Conservation (phyloP, 2,797 vertebrate species). For the Lepilemur septentrionalis region DNA sequence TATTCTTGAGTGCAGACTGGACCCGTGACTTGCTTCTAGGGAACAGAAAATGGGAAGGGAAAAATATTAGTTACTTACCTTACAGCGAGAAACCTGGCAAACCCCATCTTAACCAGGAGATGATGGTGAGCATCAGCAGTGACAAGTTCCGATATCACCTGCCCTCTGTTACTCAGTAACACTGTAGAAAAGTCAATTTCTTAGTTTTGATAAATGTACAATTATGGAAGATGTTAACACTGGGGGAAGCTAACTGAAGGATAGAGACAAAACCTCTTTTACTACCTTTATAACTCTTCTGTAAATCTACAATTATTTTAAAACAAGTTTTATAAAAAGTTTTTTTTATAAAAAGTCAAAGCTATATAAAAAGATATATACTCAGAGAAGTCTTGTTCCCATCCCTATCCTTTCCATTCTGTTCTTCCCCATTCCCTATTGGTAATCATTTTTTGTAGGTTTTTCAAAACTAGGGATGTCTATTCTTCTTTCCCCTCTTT, state of each 20-base stretch:
- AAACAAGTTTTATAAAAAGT: background rate
- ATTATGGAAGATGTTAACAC: background rate
- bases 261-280: background rate
- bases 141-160: background rate
- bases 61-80: background rate
- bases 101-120: background rate
- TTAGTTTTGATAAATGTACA: background rate
- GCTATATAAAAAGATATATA: background rate
- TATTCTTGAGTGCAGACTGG: background rate
- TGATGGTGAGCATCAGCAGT: too few species aligned
- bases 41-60: background rate
- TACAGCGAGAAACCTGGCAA: background rate
- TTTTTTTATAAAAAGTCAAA: background rate
- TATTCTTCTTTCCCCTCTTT: background rate
- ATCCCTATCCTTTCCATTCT: background rate
- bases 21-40: background rate
- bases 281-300: background rate
- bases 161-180: background rate
- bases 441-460: background rate
- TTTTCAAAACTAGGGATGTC: background rate
- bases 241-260: background rate
- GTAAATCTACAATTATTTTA: background rate
- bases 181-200: background rate
- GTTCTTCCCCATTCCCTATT: background rate
- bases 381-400: background rate